phyloP scores from a whole-genome alignment of 2,113 vertebrate species.

The Carassius gibelio region DNA sequence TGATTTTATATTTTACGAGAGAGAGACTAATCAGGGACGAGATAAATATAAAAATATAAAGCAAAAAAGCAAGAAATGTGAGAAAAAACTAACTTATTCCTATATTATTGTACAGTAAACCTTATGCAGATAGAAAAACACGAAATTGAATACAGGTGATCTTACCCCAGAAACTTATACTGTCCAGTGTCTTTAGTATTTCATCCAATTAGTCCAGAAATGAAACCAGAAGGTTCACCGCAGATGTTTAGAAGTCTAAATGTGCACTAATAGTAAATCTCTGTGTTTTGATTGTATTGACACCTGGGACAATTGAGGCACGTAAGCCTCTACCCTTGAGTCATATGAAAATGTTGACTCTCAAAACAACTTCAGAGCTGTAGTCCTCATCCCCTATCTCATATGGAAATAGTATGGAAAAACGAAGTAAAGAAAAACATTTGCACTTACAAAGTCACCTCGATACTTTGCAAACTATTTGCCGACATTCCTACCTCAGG shows the following conservation, averaged over 20 bases:
- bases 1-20: neutral
- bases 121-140: neutral
- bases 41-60: neutral
- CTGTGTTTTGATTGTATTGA: conserved; percentile 15
- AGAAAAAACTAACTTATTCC: too few species aligned
- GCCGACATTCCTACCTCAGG: conserved; percentile 50
- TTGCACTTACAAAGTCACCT: conserved; percentile 8
- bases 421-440: neutral
- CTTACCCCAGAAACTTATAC: conserved; percentile 27
- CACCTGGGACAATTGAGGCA: conserved; percentile 14
- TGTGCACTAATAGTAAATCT: neutral
- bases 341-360: neutral
- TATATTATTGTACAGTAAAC: neutral
- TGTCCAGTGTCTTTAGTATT: neutral
- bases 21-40: neutral
- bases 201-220: neutral
- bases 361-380: conserved; percentile 17
- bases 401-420: conserved; percentile 38
- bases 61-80: neutral
- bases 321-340: conserved; percentile 18
- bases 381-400: neutral
- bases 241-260: neutral
- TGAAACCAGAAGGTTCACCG: neutral
- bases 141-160: neutral
- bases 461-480: neutral